Evolutionary conservation across 2,888 invertebrate species (phyloP), one percentile per base, ranked within the genome.

Genomic region (Plemyria rubiginata): DNA sequence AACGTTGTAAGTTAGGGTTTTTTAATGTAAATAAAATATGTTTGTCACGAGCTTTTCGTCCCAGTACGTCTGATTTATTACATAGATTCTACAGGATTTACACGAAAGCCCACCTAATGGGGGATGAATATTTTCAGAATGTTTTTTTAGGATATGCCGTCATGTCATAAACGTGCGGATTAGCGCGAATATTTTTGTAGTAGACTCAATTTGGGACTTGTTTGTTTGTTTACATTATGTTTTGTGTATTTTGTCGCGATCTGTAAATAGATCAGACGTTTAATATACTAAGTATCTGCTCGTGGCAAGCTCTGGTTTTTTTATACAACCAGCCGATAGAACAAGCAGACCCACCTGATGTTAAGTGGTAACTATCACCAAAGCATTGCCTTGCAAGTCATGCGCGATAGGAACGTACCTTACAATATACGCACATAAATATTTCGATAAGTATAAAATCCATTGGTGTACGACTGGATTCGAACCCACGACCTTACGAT

Each of bases 1-100:
- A 88, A 89, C 88, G 87, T 87, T 74, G 7, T 43, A 43, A 43
- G 11, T 38, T 38, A 38, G 82, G 66, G 65, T 70, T 72, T 74
- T 78, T 76, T 69, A 72, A 77, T 72, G 74, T 74, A 76, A 76
- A 78, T 75, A 77, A 75, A 75, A 75, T 66, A 70, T 58, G 53
- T 60, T 28, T 56, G 60, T 64, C 65, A 64, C 48, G 60, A 54
- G 52, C 13, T 67, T 71, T 72, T 60, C 65, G 49, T 59, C 45
- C 40, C 38, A 46, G 51, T 63, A 22, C 65, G 54, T 46, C 61
- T 61, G 68, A 72, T 72, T 70, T 72, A 70, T 68, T 50, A 51
- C 68, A 55, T 59, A 67, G 70, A 66, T 66, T 66, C 45, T 45
- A 54, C 32, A 51, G 67, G 70, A 62, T 70, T 63, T 50, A 50